Base-by-base conservation (phyloP, 37 sponge, comb jelly and placozoan species). In the Ianthella basta region DNA sequence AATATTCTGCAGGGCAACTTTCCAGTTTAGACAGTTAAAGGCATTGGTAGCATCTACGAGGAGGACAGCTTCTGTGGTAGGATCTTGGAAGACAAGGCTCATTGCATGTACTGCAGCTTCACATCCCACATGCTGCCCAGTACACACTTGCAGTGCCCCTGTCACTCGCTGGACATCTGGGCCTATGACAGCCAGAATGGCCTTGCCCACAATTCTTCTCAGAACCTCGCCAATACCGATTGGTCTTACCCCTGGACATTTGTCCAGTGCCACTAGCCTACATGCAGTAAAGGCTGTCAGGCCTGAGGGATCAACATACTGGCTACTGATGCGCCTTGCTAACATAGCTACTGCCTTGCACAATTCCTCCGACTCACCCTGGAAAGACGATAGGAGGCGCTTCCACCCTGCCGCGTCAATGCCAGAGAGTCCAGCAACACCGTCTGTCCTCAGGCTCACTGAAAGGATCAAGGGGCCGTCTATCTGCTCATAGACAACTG, bases 191-290 rank as follows among this genome's bases (percentile, higher is more conserved):
- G 20, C 30, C 37, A 25, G 13, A 15, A 85, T 55, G 14, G 86
- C 57, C 40, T 85, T 85, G 15, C 79, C 86, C 33, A 75, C 32
- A 21, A 85, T 68, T 83, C 84, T 83, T 36, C 84, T 24, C 2
- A 83, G 30, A 30, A 24, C n/a, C 38, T 81, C 82, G 15, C 82
- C 82, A 60, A 81, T 59, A 12, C 82, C 82, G 38, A 83, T 83
- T 1, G 84, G 84, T 37, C 84, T 10, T 3, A 83, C 72, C 23
- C 84, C 84, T 33, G 84, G 84, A 68, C 64, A 29, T 59, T 83
- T 83, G 54, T 83, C 56, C 41, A 83, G 84, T 12, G 84, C 56
- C 16, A 83, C 36, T 0, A 68, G 55, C 15, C 84, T 57, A 59
- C 60, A 60, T 24, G 82, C 60, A 29, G 60, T 32, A 16, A 81